A percentile compares a stretch with the other conserved stretches of the same genome.
Evolutionary conservation across 1,140 invertebrate genomes (phyloP).

Genomic region (Apocrypta bakeri): DNA sequence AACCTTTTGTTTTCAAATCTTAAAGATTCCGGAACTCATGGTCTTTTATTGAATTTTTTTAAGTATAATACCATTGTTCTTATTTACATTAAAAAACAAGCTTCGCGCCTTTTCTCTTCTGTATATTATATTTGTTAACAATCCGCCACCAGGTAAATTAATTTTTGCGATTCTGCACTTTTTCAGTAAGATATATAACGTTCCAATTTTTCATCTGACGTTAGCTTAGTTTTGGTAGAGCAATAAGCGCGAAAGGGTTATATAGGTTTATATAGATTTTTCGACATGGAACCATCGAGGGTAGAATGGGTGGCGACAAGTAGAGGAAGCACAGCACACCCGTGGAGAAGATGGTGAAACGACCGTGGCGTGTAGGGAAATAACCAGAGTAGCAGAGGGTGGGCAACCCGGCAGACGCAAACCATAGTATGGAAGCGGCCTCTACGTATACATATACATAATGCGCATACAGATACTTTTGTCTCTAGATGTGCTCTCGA

Average conservation of each 20-base stretch:
- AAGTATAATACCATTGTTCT: no score
- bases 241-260: not conserved
- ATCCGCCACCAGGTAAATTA: no score
- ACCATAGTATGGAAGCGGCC: not conserved
- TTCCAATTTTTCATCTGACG: no score
- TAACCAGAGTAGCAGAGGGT: not conserved
- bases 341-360: constrained; percentile 37
- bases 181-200: no score
- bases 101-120: no score
- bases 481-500: constrained; percentile 1
- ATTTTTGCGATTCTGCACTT: no score
- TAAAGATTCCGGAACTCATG: no score
- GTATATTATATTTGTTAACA: no score
- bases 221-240: not conserved
- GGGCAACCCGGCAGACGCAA: not conserved
- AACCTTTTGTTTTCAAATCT: constrained; percentile 11
- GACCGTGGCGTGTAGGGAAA: constrained; percentile 20
- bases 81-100: no score
- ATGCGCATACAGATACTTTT: not conserved
- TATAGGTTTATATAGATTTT: constrained; percentile 40
- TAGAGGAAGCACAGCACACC: not conserved
- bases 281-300: not conserved
- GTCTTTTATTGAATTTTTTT: no score
- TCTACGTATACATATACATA: not conserved
- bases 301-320: not conserved